Evolutionary conservation across 2,888 invertebrate genomes (phyloP), one percentile per base, ranked within the genome.

Genomic region (Imbricaverruca yamaguchii): DNA sequence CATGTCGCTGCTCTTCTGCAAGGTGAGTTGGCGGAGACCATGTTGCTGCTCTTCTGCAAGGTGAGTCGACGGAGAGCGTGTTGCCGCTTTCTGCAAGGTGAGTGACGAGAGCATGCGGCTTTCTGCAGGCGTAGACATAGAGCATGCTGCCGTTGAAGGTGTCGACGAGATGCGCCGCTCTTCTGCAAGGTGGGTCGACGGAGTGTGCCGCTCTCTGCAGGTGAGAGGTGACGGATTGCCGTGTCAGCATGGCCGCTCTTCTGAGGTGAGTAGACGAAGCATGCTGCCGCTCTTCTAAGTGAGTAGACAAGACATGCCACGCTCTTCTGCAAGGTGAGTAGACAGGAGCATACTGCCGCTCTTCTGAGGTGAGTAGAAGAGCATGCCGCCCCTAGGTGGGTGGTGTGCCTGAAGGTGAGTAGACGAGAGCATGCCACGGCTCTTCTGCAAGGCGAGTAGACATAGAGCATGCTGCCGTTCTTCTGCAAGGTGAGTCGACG

Each of bases 311-410:
- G n/a, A n/a, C n/a, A n/a, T n/a, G n/a, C n/a, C n/a, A n/a, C n/a
- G n/a, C n/a, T n/a, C n/a, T n/a, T n/a, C n/a, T n/a, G n/a, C n/a
- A n/a, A n/a, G n/a, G n/a, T n/a, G n/a, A n/a, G n/a, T n/a, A n/a
- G n/a, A n/a, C n/a, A n/a, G n/a, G n/a, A 96, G 96, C 87, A 97
- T 99, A 95, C 90, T 99, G 87, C 98, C 98, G 81, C 90, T 98
- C 67, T 98, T 98, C 89, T 97, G 97, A 97, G 92, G 97, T 96
- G 90, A 86, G 85, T 96, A 96, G 88, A 90, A 97, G 88, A 96
- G 96, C 87, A 97, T 99, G 96, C 90, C 99, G 87, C 98, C 98
- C 81, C 90, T 98, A 97, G 97, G 89, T 98, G 97, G 92, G 97
- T 96, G 90, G 86, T 85, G 83, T 61, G 55, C n/a, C n/a, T n/a